A percentile compares a stretch with the other conserved stretches of the same genome.
These are phyloP conservation scores for Pelochelys cantorii DNA, from an alignment of 2,797 vertebrate species.

Conservation along the genomic window DNA sequence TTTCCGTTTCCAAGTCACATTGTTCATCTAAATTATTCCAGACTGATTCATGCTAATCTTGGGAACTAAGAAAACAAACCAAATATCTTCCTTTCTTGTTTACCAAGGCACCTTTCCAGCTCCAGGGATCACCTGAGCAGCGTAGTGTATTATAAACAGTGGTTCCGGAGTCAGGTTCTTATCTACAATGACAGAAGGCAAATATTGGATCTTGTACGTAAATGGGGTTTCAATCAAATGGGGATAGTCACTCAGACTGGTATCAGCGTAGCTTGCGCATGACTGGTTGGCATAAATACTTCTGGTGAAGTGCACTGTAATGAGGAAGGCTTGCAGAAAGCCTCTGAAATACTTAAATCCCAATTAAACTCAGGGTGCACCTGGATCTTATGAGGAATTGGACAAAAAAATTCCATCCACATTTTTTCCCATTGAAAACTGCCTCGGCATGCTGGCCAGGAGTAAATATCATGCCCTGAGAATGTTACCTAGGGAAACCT, in stretches of 20 bases:
- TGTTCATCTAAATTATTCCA: neutral
- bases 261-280: neutral
- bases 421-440: neutral
- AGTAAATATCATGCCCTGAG: neutral
- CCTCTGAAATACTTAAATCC: neutral
- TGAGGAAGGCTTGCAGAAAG: neutral
- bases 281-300: neutral
- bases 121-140: neutral
- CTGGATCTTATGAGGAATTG: neutral
- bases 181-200: neutral
- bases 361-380: neutral
- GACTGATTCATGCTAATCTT: neutral
- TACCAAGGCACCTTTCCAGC: neutral
- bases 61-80: neutral
- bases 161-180: neutral
- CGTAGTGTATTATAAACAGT: neutral
- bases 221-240: neutral
- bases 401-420: neutral
- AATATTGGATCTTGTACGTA: neutral
- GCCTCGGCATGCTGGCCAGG: neutral
- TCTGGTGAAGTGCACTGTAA: neutral
- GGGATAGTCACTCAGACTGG: neutral
- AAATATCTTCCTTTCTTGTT: neutral
- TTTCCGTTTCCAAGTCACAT: neutral
- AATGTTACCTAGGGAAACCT: neutral